These are phyloP conservation scores for Gyps fulvus DNA, from an alignment of 2,113 vertebrate species.

Conservation along the genomic window DNA sequence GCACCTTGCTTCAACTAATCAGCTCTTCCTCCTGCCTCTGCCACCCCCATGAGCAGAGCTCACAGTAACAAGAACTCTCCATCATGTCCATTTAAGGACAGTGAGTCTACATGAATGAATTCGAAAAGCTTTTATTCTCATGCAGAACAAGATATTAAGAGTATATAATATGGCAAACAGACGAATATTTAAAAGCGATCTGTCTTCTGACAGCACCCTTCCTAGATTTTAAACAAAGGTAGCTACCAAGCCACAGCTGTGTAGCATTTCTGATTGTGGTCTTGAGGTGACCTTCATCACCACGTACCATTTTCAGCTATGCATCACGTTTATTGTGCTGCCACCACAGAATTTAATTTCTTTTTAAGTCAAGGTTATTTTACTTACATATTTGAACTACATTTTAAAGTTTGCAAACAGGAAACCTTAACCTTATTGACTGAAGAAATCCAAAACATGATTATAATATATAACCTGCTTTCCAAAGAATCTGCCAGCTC, in stretches of 20 bases:
- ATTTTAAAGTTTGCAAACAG: neutral
- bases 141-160: neutral
- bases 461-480: neutral
- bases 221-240: neutral
- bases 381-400: neutral
- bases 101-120: neutral
- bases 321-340: neutral
- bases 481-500: neutral
- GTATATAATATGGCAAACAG: neutral
- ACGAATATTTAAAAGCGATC: neutral
- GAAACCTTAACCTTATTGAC: neutral
- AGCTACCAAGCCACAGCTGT: neutral
- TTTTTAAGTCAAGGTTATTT: neutral
- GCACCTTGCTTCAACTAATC: neutral
- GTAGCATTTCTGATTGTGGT: neutral
- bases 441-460: neutral
- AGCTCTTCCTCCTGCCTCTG: neutral
- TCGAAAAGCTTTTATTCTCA: neutral
- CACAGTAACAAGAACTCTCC: neutral
- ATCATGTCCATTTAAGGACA: neutral
- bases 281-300: neutral
- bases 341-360: neutral
- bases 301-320: fast-evolving
- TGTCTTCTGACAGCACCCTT: neutral
- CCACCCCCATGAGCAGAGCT: neutral